phyloP scores from a whole-genome alignment of 2,888 invertebrate genomes.

The Hydrotaea cyrtoneurina region DNA sequence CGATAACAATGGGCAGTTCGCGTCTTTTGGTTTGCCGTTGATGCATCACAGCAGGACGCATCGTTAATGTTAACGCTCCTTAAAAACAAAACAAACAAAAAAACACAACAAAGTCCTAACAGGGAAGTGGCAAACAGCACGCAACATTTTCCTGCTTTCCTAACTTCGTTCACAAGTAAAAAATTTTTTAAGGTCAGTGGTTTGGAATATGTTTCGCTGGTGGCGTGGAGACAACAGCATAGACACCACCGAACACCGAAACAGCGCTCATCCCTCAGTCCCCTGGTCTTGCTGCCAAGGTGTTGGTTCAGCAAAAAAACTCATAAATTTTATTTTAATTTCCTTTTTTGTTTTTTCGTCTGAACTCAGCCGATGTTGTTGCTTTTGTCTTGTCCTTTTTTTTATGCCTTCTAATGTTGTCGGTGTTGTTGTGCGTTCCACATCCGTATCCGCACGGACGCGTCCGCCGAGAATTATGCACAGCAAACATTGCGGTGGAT shows the following conservation, averaged over 20 bases:
- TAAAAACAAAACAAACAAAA: constrained; percentile 14
- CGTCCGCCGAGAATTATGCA: background rate
- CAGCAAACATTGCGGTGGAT: constrained; percentile 28
- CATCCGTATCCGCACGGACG: background rate
- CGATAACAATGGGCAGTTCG: background rate
- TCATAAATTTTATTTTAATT: constrained; percentile 63
- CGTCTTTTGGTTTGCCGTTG: constrained; percentile 47
- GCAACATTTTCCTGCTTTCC: constrained; percentile 10
- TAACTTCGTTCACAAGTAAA: background rate
- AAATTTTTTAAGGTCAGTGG: constrained; percentile 41
- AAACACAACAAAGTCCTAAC: background rate
- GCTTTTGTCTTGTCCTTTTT: constrained; percentile 8
- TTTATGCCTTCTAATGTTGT: constrained; percentile 34
- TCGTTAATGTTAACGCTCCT: constrained; percentile 52
- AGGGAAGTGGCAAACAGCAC: constrained; percentile 12
- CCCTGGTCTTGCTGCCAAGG: background rate
- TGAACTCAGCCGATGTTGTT: background rate
- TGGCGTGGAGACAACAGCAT: background rate
- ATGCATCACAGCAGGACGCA: constrained; percentile 65
- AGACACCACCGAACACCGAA: background rate
- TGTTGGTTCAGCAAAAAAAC: constrained; percentile 51
- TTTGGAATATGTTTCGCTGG: constrained; percentile 26
- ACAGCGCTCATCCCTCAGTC: constrained; percentile 6
- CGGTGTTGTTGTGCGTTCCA: background rate
- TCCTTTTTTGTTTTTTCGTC: constrained; percentile 18